Evolutionary conservation across 1,140 invertebrate genomes (phyloP).

Genomic region (Thaumetopoea pityocampa): DNA sequence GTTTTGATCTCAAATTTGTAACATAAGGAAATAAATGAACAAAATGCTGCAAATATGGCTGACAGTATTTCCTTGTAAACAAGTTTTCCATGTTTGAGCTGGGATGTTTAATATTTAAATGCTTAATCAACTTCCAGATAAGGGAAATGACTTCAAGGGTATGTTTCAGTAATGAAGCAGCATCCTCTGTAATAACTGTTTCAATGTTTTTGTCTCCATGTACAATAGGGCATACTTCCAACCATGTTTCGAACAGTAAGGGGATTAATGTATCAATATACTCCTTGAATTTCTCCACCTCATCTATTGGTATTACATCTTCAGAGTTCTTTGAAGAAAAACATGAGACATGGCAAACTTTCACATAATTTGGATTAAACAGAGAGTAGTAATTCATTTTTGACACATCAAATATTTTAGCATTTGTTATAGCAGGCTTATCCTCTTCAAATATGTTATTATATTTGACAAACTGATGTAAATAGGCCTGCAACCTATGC

Average conservation of each 20-base stretch:
- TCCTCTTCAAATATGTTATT: conserved; percentile 32
- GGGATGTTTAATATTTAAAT: conserved; percentile 40
- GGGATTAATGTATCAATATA: conserved; percentile 81
- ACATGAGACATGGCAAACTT: conserved; percentile 42
- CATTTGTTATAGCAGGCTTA: conserved; percentile 19
- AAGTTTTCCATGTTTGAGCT: conserved; percentile 53
- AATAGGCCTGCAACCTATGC: conserved; percentile 78
- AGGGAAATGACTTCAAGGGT: conserved; percentile 76
- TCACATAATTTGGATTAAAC: conserved; percentile 41
- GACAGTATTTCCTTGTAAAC: conserved; percentile 74
- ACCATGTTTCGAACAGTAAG: conserved; percentile 84
- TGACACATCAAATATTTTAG: conserved; percentile 29
- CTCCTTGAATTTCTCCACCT: conserved; percentile 63
- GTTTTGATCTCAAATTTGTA: conserved; percentile 45
- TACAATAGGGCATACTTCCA: conserved; percentile 79
- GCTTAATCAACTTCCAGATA: conserved; percentile 74
- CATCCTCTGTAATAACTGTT: conserved; percentile 75
- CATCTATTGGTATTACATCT: conserved; percentile 41
- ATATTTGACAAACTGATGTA: conserved; percentile 58
- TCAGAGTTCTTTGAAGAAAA: conserved; percentile 50
- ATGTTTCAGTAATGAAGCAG: conserved; percentile 75
- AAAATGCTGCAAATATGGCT: conserved; percentile 71
- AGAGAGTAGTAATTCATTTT: conserved; percentile 43
- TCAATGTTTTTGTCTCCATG: conserved; percentile 46
- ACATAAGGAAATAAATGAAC: conserved; percentile 76